These are phyloP conservation scores for Coregonus ussuriensis DNA, from an alignment of 2,797 vertebrate genomes.

Conservation along the genomic window DNA sequence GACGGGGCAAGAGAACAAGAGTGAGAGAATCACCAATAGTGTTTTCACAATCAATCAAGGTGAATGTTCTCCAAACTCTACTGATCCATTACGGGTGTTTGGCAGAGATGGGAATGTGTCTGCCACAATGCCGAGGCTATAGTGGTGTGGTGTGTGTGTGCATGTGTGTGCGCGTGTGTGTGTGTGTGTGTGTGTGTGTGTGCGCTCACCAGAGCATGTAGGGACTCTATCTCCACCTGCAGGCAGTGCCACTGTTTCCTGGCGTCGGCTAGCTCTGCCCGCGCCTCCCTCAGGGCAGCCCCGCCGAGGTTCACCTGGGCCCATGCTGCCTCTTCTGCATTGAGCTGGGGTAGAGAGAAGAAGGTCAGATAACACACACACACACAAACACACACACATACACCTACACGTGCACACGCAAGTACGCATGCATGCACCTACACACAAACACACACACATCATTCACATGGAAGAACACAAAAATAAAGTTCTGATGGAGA, in stretches of 20 bases:
- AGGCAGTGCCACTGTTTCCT: conserved; percentile 88
- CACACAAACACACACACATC: conserved; percentile 9
- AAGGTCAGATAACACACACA: not conserved
- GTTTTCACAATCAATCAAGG: too few relatives aligned
- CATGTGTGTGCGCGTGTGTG: not conserved
- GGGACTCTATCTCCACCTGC: conserved; percentile 91
- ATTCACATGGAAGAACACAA: conserved; percentile 10
- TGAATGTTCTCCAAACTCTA: too few relatives aligned
- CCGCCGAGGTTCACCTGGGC: conserved; percentile 84
- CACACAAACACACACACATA: conserved; percentile 14
- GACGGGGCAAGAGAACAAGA: too few relatives aligned
- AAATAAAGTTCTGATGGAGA: not conserved
- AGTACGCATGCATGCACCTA: conserved; percentile 20
- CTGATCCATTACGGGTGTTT: not conserved
- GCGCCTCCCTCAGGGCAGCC: conserved; percentile 82
- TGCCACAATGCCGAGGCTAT: not conserved
- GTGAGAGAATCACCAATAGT: too few relatives aligned
- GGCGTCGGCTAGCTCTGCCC: conserved; percentile 87
- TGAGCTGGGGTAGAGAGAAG: conserved; percentile 55
- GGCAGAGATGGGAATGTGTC: not conserved
- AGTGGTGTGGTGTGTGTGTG: not conserved
- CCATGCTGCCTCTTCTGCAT: conserved; percentile 78
- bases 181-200: not conserved
- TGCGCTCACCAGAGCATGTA: conserved; percentile 87
- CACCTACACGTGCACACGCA: too few relatives aligned